Conservation (phyloP, 2,113 vertebrate species). For the Hippocampus zosterae region DNA sequence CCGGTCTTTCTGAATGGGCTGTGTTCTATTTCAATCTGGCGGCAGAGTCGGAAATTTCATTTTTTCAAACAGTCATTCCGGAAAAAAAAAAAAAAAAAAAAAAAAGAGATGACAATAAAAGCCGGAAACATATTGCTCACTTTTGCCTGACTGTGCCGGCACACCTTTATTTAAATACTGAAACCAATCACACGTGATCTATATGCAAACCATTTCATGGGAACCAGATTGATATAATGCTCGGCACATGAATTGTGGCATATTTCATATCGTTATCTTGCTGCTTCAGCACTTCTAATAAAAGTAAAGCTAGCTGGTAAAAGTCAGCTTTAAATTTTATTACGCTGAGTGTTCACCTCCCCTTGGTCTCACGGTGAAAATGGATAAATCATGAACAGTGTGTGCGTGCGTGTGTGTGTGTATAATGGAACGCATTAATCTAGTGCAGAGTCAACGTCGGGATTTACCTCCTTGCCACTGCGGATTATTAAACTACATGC, state of each 20-base stretch:
- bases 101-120: not conserved
- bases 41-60: not conserved
- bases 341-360: slow-evolving; percentile 20
- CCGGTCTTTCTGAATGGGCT: not conserved
- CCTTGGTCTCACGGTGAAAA: slow-evolving; percentile 36
- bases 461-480: not conserved
- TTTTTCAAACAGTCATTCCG: not conserved
- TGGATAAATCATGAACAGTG: slow-evolving; percentile 16
- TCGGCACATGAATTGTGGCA: slow-evolving; percentile 37
- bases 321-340: slow-evolving; percentile 42
- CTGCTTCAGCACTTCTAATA: slow-evolving; percentile 43
- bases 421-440: not conserved
- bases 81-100: not conserved
- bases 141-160: not conserved
- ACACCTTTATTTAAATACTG: slow-evolving; percentile 4
- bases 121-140: not conserved
- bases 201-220: slow-evolving; percentile 26
- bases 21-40: not conserved
- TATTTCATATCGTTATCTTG: slow-evolving; percentile 48
- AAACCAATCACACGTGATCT: slow-evolving; percentile 11
- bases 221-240: slow-evolving; percentile 19
- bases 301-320: slow-evolving; percentile 36
- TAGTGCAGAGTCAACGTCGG: no score
- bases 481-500: not conserved
- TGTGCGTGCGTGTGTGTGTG: slow-evolving; percentile 2